Evolutionary conservation across 2,888 invertebrate genomes (phyloP).

Genomic region (Zygogramma bicolorata): DNA sequence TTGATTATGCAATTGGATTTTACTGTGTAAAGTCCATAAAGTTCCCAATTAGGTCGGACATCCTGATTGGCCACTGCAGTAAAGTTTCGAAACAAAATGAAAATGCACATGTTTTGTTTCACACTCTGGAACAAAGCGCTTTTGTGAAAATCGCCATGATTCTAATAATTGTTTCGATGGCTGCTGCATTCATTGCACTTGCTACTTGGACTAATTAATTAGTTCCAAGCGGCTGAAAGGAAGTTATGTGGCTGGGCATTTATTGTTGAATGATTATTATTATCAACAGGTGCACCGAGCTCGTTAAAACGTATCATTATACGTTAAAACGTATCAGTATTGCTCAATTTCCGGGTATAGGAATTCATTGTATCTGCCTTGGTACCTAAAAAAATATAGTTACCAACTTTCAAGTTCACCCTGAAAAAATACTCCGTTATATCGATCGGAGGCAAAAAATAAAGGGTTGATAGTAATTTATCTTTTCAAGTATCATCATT

Average conservation of each 20-base stretch:
- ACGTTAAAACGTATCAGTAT: too few relatives aligned
- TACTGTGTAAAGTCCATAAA: neutral
- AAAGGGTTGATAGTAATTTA: too few relatives aligned
- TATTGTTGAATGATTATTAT: neutral
- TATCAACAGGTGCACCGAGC: neutral
- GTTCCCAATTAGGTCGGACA: neutral
- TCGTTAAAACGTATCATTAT: neutral
- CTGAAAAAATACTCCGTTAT: too few relatives aligned
- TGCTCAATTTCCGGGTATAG: too few relatives aligned
- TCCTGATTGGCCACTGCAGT: neutral
- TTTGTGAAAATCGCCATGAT: neutral
- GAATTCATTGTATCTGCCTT: too few relatives aligned
- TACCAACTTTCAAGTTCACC: too few relatives aligned
- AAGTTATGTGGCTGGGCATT: neutral
- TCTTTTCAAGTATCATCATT: too few relatives aligned
- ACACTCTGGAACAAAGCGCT: slow-evolving; percentile 1
- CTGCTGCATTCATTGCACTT: neutral
- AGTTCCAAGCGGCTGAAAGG: neutral
- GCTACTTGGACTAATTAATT: neutral
- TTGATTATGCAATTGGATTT: neutral
- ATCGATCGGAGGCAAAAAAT: too few relatives aligned
- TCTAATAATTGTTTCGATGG: neutral
- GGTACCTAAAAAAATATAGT: too few relatives aligned
- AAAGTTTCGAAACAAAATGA: slow-evolving; percentile 2
- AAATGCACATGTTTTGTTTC: slow-evolving; percentile 13